Conservation (phyloP, 2,113 vertebrate species). For the Drymodes brunneopygia region DNA sequence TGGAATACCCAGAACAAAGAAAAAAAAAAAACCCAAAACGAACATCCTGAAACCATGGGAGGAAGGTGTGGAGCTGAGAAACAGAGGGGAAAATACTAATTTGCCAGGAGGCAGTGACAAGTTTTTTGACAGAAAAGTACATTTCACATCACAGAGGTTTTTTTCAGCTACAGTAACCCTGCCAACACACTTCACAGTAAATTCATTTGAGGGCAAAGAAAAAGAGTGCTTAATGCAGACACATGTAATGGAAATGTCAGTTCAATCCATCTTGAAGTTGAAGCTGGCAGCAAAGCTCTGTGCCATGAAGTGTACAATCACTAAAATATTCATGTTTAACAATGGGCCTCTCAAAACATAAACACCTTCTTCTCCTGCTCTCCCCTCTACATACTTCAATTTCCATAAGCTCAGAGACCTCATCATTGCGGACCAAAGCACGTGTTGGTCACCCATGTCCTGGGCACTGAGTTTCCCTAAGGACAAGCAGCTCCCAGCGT, state of each 20-base stretch:
- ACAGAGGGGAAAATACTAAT: slow-evolving; percentile 26
- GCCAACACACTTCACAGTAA: slow-evolving; percentile 76
- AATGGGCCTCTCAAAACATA: background rate
- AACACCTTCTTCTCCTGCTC: background rate
- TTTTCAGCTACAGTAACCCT: slow-evolving; percentile 66
- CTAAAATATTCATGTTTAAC: slow-evolving; percentile 36
- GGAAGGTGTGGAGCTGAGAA: slow-evolving; percentile 20
- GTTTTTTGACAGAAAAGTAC: slow-evolving; percentile 60
- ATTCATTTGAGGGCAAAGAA: slow-evolving; percentile 78
- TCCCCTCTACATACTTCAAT: background rate
- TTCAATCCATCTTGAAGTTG: slow-evolving; percentile 72
- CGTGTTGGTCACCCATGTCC: rapidly evolving
- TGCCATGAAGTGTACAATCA: slow-evolving; percentile 7
- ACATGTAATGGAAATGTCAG: slow-evolving; percentile 80
- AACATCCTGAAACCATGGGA: background rate
- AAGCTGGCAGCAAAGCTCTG: slow-evolving; percentile 54
- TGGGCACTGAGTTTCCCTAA: background rate
- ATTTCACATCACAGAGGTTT: slow-evolving; percentile 46
- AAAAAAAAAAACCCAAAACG: background rate
- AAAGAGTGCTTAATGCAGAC: slow-evolving; percentile 71
- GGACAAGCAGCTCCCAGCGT: background rate
- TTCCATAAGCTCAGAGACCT: background rate
- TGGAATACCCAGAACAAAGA: background rate
- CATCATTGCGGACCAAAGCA: background rate
- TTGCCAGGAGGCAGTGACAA: slow-evolving; percentile 46